Base-by-base conservation (phyloP, 2,797 vertebrate species). In the Oceanodroma leucorhoa region DNA sequence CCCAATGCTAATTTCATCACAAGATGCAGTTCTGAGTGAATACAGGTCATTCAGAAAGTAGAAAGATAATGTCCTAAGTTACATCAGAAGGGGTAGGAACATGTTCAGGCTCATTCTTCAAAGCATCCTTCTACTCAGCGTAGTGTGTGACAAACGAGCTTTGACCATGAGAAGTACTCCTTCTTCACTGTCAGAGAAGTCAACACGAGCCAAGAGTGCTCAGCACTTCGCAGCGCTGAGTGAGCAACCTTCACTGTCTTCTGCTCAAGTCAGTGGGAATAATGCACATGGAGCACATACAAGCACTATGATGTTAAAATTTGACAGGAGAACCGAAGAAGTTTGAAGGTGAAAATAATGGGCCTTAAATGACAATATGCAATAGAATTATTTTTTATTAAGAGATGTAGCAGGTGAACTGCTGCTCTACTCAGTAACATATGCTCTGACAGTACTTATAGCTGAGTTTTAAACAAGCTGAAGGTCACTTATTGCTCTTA, bases 401-500 rank as follows among this genome's bases (percentile, higher is more conserved):
- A 73, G 62, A 90, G n/a, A 82, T 29, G 18, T 29, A 54, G 67
- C 32, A 73, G 16, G n/a, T 65, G 64, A 95, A 78, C 48, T 80
- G 70, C 53, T 82, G 60, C 80, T 83, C 40, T 87, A 57, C 85
- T 51, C 79, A 76, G 76, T 70, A 81, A 84, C n/a, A 61, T 40
- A 72, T 50, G 40, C 48, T 87, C 66, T 43, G 58, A 60, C 36
- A 82, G 62, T 70, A 71, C 45, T 87, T 65, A 61, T 1, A 83
- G 46, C n/a, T 67, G 62, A 87, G 53, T 69, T 95, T 83, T 85
- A 80, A 81, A 70, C 38, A 87, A 93, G 38, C 19, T 92, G 66
- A 89, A 91, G 70, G 53, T 84, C 79, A 83, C 60, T 80, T 76
- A 65, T 1, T 66, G 58, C 45, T 87, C 40, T 89, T 90, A 72